Evolutionary conservation across 2,888 invertebrate species (phyloP).

Genomic region (Ectemnius lituratus): DNA sequence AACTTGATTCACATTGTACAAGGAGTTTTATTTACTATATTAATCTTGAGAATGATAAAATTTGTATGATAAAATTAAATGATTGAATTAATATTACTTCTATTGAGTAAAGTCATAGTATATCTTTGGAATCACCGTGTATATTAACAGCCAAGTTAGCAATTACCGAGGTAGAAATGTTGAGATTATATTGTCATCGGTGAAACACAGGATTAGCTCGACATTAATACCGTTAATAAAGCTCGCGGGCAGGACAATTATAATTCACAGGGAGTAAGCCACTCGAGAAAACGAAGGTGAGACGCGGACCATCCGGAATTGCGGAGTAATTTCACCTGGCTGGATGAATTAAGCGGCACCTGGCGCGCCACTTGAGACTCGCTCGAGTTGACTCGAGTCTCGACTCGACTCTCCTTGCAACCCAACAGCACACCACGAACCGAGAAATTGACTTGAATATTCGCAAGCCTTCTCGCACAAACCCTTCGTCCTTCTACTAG

Average conservation of each 20-base stretch:
- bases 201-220: too few species aligned
- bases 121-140: too few species aligned
- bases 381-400: slow-evolving; percentile 13
- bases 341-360: slow-evolving; percentile 33
- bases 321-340: slow-evolving; percentile 23
- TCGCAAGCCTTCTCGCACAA: slow-evolving; percentile 41
- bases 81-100: too few species aligned
- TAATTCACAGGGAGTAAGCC: slow-evolving; percentile 7
- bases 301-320: slow-evolving; percentile 17
- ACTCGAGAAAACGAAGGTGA: slow-evolving; percentile 9
- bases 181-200: not conserved
- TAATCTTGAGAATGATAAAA: too few species aligned
- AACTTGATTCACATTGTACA: too few species aligned
- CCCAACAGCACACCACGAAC: too few species aligned
- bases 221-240: slow-evolving; percentile 10
- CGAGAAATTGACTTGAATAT: slow-evolving; percentile 33
- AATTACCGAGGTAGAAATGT: too few species aligned
- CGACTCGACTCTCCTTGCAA: not conserved
- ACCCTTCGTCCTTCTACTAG: slow-evolving; percentile 45
- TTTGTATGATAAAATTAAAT: too few species aligned
- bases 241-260: slow-evolving; percentile 15
- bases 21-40: too few species aligned
- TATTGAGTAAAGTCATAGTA: too few species aligned
- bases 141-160: too few species aligned
- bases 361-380: slow-evolving; percentile 10